Percentiles rank a stretch among this genome's conserved stretches.
phyloP scores from a whole-genome alignment of 1,140 invertebrate genomes.

The Microplitis demolitor region DNA sequence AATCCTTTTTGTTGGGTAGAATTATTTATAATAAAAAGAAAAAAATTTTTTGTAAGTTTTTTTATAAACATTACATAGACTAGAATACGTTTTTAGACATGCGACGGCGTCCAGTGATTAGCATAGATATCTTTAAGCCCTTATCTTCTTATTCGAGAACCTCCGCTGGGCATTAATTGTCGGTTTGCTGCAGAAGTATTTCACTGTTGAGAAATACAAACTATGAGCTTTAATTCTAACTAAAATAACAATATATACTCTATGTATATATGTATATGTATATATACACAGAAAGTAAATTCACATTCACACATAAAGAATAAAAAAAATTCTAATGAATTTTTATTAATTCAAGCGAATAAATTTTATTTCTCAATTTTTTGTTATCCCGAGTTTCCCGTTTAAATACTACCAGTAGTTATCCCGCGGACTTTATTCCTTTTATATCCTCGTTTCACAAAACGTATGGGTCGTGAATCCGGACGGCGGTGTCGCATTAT shows the following conservation, averaged over 20 bases:
- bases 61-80: not conserved
- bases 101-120: constrained; percentile 16
- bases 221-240: no score
- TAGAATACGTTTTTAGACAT: no score
- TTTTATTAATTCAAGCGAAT: no score
- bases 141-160: constrained; percentile 3
- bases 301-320: not conserved
- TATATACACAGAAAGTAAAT: not conserved
- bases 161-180: constrained; percentile 6
- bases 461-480: not conserved
- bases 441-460: not conserved
- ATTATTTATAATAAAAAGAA: not conserved
- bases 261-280: not conserved
- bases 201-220: no score
- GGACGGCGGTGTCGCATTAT: constrained; percentile 45
- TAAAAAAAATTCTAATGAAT: no score
- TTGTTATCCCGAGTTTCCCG: no score
- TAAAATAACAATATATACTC: no score
- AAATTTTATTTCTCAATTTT: no score
- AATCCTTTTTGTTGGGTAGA: no score
- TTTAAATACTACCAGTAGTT: not conserved
- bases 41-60: not conserved
- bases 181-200: not conserved
- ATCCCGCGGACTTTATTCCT: not conserved
- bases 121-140: constrained; percentile 12